Evolutionary conservation across 2,888 invertebrate genomes (phyloP), one percentile per base, ranked within the genome.

Genomic region (Lissonota sp.): DNA sequence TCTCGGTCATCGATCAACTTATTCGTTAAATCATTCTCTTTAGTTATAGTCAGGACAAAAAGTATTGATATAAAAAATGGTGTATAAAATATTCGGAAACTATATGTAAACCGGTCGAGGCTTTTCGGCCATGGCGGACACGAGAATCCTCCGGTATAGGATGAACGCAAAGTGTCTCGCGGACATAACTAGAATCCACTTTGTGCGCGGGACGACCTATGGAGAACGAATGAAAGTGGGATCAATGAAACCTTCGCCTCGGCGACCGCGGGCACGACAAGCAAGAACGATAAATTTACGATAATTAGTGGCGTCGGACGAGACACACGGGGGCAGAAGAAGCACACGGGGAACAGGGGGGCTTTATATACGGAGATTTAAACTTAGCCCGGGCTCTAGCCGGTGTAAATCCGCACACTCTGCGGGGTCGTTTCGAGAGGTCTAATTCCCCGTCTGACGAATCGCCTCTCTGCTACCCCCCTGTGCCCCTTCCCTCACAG

Each of bases 291-390:
- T 85, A 85, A 85, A 85, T 85, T 85, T 71, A 84, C 78, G 81
- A 85, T 84, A 84, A 85, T 85, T 85, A 85, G 84, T 83, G 83
- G 84, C 78, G 79, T 76, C 75, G 79, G 82, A 78, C 75, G 74
- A 78, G 70, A 70, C 53, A 53, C 42, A 58, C 57, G 57, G 8
- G 44, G 57, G 57, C 53, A n/a, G 57, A 37, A 39, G 60, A 16
- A 26, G 40, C 66, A 57, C 66, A 57, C 44, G 37, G 26, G 71
- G 49, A 69, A 69, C 39, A 63, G 73, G 40, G 37, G 64, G 26
- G 64, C 16, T 57, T 55, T 72, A 49, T 49, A 49, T 10, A 74
- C 74, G 71, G 69, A 81, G 82, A 84, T 82, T 84, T 84, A 84
- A 83, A 84, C 81, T 80, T 84, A 81, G 81, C 70, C 77, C 60